Percentiles rank a stretch among this genome's conserved stretches.
Evolutionary conservation across 2,113 vertebrate species (phyloP).

Genomic region (Morphnarchus princeps): DNA sequence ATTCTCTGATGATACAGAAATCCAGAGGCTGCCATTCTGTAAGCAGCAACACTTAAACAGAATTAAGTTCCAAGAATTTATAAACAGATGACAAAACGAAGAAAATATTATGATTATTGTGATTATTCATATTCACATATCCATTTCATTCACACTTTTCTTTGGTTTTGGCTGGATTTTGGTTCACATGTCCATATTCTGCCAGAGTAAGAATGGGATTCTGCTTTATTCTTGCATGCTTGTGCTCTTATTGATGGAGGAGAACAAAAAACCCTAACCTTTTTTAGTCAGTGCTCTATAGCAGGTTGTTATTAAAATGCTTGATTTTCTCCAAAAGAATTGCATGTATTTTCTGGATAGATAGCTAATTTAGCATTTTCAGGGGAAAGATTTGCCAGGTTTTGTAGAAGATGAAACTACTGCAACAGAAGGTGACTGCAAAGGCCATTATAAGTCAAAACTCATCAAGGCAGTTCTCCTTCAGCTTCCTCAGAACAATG

Average conservation of each 20-base stretch:
- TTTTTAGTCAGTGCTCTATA: neutral
- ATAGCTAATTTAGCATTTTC: neutral
- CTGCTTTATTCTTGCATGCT: neutral
- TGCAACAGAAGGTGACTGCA: neutral
- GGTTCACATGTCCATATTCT: neutral
- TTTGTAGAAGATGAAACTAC: neutral
- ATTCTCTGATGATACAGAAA: neutral
- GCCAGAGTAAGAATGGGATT: neutral
- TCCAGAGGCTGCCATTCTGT: neutral
- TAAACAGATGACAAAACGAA: neutral
- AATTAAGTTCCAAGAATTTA: neutral
- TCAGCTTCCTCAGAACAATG: conserved; percentile 18
- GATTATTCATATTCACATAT: neutral
- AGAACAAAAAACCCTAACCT: neutral
- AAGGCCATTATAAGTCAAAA: neutral
- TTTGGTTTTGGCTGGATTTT: neutral
- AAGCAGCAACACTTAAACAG: neutral
- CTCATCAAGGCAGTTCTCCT: neutral
- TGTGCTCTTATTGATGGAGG: neutral
- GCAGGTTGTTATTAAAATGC: neutral
- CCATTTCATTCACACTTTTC: neutral
- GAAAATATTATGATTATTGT: neutral
- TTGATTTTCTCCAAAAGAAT: neutral
- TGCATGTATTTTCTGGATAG: neutral
- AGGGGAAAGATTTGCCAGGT: neutral